Evolutionary conservation across 1,140 invertebrate species (phyloP).

Genomic region (Teleogryllus occipitalis): DNA sequence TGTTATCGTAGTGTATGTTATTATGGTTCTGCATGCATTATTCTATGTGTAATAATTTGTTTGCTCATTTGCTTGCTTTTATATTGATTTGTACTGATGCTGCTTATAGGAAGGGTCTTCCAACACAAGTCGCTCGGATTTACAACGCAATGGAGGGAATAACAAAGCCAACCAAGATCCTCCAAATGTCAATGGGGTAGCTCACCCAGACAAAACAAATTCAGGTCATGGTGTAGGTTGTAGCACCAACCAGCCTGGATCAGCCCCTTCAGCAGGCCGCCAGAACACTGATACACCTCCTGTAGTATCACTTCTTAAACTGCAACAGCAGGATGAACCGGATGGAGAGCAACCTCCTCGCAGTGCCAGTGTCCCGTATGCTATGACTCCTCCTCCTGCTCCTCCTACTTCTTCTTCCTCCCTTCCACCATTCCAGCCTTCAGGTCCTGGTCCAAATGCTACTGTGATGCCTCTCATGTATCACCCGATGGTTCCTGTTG

Average conservation of each 20-base stretch:
- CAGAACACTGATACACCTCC: neutral
- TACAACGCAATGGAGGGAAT: neutral
- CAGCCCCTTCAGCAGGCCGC: neutral
- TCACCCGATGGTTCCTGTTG: neutral
- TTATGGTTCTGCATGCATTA: too few species aligned
- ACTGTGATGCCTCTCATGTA: neutral
- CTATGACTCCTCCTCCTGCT: neutral
- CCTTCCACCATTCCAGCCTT: neutral
- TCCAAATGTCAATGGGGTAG: neutral
- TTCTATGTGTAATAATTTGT: too few species aligned
- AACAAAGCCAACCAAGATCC: neutral
- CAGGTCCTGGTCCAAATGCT: neutral
- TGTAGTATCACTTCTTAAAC: conserved; percentile 1
- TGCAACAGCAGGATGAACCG: neutral
- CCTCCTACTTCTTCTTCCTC: neutral
- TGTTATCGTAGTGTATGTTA: too few species aligned
- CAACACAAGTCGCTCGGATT: neutral
- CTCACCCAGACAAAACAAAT: neutral
- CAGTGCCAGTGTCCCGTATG: neutral
- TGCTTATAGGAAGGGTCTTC: neutral
- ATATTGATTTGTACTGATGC: neutral
- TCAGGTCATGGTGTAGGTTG: neutral
- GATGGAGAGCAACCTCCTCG: neutral
- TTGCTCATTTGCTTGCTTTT: neutral
- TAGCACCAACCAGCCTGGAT: neutral